Evolutionary conservation across 2,888 invertebrate species (phyloP), one percentile per base, ranked within the genome.

Genomic region (Drosophila austrosaltans): DNA sequence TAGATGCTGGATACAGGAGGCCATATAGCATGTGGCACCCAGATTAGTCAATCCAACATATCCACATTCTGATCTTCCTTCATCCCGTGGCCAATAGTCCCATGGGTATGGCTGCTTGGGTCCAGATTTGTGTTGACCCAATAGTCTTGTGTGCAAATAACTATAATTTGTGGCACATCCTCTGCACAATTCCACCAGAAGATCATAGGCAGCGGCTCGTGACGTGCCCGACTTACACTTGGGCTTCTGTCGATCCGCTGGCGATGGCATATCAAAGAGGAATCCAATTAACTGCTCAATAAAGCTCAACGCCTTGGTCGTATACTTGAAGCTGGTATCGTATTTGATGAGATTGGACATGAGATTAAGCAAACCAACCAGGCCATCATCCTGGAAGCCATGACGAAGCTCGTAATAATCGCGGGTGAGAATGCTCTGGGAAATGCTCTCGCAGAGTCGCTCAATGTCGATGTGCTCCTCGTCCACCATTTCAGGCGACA

Each of bases 21-120:
- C 98, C 98, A 98, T 98, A 92, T 98, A 98, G 91, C 98, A 98
- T 1, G 98, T 98, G 30, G 98, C 98, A 30, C 98, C 98, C 16
- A 98, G 94, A 93, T 98, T 98, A 0, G 98, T 98, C 3, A 98
- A 93, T 0, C 98, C 98, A 0, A 98, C 98, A 92, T 97, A 98
- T 10, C 98, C 98, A 92, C 98, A 98, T 89, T 97, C 97, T 0
- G 98, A 96, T 1, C 98, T 94, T 0, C 98, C 97, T 91, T 98
- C 98, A 90, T 98, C 98, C 72, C 97, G 96, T 2, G 98, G 98
- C 98, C 98, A 98, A 93, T 98, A 98, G 92, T 98, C 98, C 98
- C 98, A 98, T 0, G 97, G 97, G 93, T 98, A 98, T 0, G 97
- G 95, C 1, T 96, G 95, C 89, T 96, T 96, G 0, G 96, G 95